These are phyloP conservation scores for Doris montereyensis DNA, from an alignment of 2,888 invertebrate species.

Conservation along the genomic window DNA sequence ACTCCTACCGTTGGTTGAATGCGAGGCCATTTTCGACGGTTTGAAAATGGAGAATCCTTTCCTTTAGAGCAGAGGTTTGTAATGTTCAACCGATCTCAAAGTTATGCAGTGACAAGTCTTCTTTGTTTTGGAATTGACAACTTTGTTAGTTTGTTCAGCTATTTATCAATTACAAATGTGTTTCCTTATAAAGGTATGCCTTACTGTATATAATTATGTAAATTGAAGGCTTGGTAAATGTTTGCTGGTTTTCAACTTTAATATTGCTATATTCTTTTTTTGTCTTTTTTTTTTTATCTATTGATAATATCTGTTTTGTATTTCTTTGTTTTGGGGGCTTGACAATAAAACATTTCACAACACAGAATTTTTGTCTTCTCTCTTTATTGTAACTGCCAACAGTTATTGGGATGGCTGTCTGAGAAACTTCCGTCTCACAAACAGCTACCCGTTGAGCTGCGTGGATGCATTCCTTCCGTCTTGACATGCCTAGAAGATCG, in stretches of 20 bases:
- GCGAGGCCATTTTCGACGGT: slow-evolving; percentile 91
- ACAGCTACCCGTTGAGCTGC: slow-evolving; percentile 80
- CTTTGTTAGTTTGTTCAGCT: no score
- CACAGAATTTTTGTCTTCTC: no score
- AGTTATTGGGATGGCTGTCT: slow-evolving; percentile 87
- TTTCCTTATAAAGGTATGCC: no score
- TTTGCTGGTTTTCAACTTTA: not conserved
- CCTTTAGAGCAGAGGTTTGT: slow-evolving; percentile 83
- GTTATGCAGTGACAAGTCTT: no score
- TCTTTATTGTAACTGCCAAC: no score
- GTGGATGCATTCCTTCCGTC: slow-evolving; percentile 83
- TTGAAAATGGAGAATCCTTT: slow-evolving; percentile 87
- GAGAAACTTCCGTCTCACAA: slow-evolving; percentile 80
- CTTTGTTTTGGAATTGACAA: no score
- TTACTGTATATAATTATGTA: no score
- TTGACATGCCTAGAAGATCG: slow-evolving; percentile 91
- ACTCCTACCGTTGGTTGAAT: slow-evolving; percentile 84
- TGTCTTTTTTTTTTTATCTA: not conserved
- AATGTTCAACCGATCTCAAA: no score
- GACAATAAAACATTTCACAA: no score
- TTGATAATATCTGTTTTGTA: not conserved
- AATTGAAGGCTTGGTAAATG: no score
- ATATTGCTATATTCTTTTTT: not conserved
- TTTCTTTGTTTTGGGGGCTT: not conserved
- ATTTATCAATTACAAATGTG: no score